Base-by-base conservation (phyloP, 2,888 invertebrate species). In the Apamea anceps region DNA sequence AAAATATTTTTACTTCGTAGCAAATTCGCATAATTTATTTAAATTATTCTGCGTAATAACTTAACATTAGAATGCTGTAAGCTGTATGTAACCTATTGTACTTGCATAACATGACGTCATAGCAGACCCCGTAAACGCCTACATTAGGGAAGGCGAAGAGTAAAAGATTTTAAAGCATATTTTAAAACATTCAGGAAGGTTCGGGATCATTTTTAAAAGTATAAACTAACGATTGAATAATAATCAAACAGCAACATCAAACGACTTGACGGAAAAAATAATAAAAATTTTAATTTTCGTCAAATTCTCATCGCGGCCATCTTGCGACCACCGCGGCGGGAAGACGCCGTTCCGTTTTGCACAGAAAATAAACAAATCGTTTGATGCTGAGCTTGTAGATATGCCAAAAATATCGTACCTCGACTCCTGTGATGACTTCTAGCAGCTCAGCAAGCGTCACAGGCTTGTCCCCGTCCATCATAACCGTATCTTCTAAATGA, bases 261-360 rank as follows among this genome's bases (percentile, higher is more conserved):
- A 81, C 67, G 85, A 84, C 37, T 72, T 78, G 37, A 25, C 1
- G 1, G 28, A 62, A 66, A 65, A 75, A 45, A 57, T 0, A 0
- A 15, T 0, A 0, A 15, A 54, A 28, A 62, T 68, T 37, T 5
- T 18, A 18, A 45, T 77, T 65, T 54, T 32, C 48, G 60, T 62
- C 72, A 18, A 75, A 66, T 21, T 63, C 51, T 74, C 21, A 7
- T 3, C 42, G 81, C 89, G 87, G 95, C 96, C 95, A 96, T 96
- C 89, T 95, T 95, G 92, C 74, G 71, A 82, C 76, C 77, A 88
- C 79, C 87, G 87, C 90, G 93, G 93, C 93, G 92, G 92, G 91
- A 93, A 93, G 90, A 94, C 89, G 93, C 92, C 96, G 96, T 96
- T 97, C 95, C 96, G 94, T 96, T 96, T 91, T 91, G 87, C 95